A percentile compares a stretch with the other conserved stretches of the same genome.
Evolutionary conservation across 2,888 invertebrate genomes (phyloP).

Genomic region (Nemurella pictetii): DNA sequence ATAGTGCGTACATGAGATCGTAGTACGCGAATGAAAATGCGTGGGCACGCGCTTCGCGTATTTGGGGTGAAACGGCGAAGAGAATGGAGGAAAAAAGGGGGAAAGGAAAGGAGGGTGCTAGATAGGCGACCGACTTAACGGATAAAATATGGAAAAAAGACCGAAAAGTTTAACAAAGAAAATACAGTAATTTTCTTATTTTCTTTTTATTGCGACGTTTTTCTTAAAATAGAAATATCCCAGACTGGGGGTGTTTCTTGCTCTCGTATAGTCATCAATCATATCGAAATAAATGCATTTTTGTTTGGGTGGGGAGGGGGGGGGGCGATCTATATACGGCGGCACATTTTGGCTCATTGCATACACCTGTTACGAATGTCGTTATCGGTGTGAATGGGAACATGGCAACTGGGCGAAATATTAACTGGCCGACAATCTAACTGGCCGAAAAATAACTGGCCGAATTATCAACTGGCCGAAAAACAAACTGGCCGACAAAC

Average conservation of each 20-base stretch:
- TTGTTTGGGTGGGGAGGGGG: background rate
- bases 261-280: background rate
- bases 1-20: slow-evolving; percentile 4
- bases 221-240: background rate
- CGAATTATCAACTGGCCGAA: too few relatives aligned
- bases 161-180: background rate
- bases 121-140: background rate
- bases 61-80: background rate
- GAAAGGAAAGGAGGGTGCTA: background rate
- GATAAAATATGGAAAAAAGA: slow-evolving; percentile 1
- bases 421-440: too few relatives aligned
- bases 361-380: background rate
- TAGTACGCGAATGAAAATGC: slow-evolving; percentile 1
- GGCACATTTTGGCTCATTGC: background rate
- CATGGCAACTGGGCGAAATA: too few relatives aligned
- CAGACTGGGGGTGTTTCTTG: background rate
- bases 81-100: background rate
- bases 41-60: slow-evolving; percentile 11
- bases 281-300: background rate
- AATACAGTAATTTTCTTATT: background rate
- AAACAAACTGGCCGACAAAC: too few relatives aligned
- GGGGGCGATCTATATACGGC: too few relatives aligned
- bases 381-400: too few relatives aligned
- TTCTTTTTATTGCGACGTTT: background rate
- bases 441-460: too few relatives aligned